A percentile compares a stretch with the other conserved stretches of the same genome.
Conservation (phyloP, 2,888 invertebrate genomes). For the Lepidonotus clava region DNA sequence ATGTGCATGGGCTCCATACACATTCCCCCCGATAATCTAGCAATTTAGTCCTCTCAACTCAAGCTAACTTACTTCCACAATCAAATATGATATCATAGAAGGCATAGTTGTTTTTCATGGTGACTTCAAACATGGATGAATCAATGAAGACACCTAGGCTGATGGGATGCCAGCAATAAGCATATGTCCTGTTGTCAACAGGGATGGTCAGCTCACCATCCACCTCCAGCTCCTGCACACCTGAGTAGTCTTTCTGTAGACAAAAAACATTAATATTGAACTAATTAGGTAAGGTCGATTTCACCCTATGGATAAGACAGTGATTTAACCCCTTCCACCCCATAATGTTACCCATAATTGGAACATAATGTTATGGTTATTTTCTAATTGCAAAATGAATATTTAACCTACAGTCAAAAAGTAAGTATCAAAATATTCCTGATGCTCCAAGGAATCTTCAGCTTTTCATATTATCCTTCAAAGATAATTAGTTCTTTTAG, state of each 20-base stretch:
- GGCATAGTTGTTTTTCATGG: constrained; percentile 53
- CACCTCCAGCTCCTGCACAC: constrained; percentile 13
- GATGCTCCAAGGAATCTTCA: no score
- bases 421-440: no score
- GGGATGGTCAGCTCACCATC: constrained; percentile 50
- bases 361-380: not conserved
- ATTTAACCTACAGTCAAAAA: no score
- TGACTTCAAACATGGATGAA: constrained; percentile 46
- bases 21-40: no score
- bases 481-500: no score
- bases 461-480: no score
- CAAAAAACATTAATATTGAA: no score
- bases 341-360: not conserved
- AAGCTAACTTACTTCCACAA: constrained; percentile 56
- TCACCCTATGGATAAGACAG: no score
- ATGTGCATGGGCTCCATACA: no score
- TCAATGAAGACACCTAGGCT: constrained; percentile 49
- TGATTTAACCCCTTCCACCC: no score
- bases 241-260: not conserved
- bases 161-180: constrained; percentile 55
- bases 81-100: constrained; percentile 54
- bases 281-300: no score
- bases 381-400: not conserved
- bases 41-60: no score
- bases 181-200: constrained; percentile 52